These are phyloP conservation scores for Schizothorax lantsangensis DNA, from an alignment of 2,797 vertebrate species.

Conservation along the genomic window DNA sequence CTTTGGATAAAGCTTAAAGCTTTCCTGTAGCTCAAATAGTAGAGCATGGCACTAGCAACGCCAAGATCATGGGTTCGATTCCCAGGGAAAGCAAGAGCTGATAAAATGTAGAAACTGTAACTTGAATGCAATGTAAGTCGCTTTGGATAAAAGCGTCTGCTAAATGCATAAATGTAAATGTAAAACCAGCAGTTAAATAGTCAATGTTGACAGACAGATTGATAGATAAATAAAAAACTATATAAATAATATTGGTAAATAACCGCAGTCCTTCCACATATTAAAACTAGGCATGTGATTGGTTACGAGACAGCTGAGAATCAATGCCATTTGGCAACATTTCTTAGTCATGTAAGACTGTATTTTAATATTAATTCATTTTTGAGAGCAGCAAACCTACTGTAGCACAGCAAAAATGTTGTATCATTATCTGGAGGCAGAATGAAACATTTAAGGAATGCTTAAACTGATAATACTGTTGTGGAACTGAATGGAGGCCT, in stretches of 20 bases:
- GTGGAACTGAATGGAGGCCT: slow-evolving; percentile 25
- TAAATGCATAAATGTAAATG: too few relatives aligned
- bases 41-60: too few relatives aligned
- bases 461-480: slow-evolving; percentile 32
- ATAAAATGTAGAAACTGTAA: too few relatives aligned
- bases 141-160: too few relatives aligned
- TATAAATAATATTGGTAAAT: neutral
- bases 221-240: neutral
- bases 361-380: neutral
- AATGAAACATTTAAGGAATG: slow-evolving; percentile 46
- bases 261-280: neutral
- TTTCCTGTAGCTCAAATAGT: too few relatives aligned
- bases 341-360: neutral
- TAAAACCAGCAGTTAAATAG: neutral
- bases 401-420: slow-evolving; percentile 2
- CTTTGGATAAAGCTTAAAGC: too few relatives aligned
- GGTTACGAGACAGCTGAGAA: neutral
- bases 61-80: too few relatives aligned
- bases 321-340: neutral
- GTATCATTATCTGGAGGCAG: slow-evolving; percentile 39
- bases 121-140: too few relatives aligned
- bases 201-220: neutral
- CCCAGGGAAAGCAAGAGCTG: too few relatives aligned
- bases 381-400: neutral
- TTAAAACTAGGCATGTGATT: neutral